These are phyloP conservation scores for Macaca nemestrina DNA, from an alignment of 2,113 vertebrate genomes.

Conservation along the genomic window DNA sequence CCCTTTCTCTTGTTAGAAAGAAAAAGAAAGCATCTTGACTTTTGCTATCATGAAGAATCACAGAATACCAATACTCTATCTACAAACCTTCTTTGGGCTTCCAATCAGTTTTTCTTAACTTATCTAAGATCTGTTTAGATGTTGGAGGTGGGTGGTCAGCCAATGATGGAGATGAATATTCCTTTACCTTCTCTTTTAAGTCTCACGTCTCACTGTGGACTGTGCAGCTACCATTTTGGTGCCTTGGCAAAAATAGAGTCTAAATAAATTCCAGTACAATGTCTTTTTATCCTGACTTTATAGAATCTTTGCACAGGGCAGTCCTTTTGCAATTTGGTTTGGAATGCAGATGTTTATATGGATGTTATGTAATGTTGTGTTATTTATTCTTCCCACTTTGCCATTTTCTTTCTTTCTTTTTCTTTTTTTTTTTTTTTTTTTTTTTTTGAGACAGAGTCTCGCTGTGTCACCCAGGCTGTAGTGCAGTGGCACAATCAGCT, in stretches of 20 bases:
- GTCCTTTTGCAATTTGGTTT: not conserved
- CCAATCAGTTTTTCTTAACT: not conserved
- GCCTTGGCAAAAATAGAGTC: not conserved
- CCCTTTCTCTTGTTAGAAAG: not conserved
- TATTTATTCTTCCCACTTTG: not conserved
- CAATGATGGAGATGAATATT: not conserved
- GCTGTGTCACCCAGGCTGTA: too few relatives aligned
- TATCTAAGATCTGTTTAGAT: not conserved
- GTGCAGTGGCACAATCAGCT: too few relatives aligned
- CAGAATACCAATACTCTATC: not conserved
- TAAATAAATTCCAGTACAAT: not conserved
- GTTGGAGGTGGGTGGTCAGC: not conserved
- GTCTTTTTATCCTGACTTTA: not conserved
- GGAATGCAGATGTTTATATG: not conserved
- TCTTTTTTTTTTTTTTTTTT: too few relatives aligned
- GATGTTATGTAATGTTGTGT: too few relatives aligned
- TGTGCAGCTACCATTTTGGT: not conserved
- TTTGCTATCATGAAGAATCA: not conserved
- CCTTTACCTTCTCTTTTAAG: not conserved
- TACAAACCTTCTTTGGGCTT: not conserved
- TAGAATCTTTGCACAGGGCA: not conserved
- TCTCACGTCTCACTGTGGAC: not conserved
- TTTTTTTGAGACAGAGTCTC: too few relatives aligned
- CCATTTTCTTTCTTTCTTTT: too few relatives aligned
- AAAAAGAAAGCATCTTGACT: not conserved